These are phyloP conservation scores for Rhopalosiphum maidis DNA, from an alignment of 1,140 invertebrate species.

Conservation along the genomic window DNA sequence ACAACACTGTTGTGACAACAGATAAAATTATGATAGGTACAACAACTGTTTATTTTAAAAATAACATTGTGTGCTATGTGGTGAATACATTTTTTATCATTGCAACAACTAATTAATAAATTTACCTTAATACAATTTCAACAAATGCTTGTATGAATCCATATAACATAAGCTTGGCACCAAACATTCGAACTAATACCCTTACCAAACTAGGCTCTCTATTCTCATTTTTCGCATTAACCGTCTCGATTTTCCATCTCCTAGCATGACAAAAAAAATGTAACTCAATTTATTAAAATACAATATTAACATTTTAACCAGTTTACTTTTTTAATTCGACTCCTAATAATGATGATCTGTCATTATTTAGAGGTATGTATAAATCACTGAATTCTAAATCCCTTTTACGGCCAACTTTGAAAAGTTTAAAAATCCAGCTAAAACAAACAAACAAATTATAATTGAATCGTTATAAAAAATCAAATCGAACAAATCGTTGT, in stretches of 20 bases:
- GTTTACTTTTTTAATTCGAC: background rate
- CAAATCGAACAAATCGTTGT: too few species aligned
- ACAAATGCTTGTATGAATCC: background rate
- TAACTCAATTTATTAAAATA: background rate
- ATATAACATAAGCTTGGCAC: background rate
- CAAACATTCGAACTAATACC: background rate
- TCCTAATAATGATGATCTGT: background rate
- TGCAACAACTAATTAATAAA: background rate
- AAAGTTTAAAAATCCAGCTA: background rate
- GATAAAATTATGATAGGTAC: too few species aligned
- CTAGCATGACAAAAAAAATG: background rate
- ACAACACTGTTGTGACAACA: too few species aligned
- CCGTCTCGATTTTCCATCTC: background rate
- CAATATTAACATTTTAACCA: background rate
- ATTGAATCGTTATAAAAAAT: background rate
- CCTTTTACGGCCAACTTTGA: background rate
- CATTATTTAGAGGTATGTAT: background rate
- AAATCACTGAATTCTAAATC: slow-evolving; percentile 12
- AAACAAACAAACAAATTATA: background rate
- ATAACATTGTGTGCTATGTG: background rate
- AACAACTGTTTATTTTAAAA: background rate
- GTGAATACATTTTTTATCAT: background rate
- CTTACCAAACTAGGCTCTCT: background rate
- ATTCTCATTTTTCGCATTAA: background rate
- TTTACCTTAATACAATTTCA: background rate